Evolutionary conservation across 2,888 invertebrate genomes (phyloP), one percentile per base, ranked within the genome.

Genomic region (Autographa gamma): DNA sequence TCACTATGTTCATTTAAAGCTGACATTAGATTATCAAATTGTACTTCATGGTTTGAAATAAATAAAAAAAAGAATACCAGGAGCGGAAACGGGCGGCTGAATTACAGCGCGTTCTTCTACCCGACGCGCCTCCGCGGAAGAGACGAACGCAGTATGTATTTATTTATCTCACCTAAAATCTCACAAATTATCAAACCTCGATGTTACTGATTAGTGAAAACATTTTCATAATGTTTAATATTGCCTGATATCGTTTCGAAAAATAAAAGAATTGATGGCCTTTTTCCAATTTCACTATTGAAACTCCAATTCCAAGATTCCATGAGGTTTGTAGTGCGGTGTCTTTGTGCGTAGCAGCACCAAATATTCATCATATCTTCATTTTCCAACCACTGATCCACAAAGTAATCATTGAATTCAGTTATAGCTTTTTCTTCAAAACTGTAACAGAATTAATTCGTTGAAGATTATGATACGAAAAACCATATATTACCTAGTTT

Each of bases 101-200:
- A 60, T 59, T 72, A 13, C 61, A 68, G 19, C 68, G 72, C 48
- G 68, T 68, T 48, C 68, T 68, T 7, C 65, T 69, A 31, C 66
- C 73, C 16, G 73, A 69, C 61, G 73, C 73, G 59, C 73, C 73
- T 58, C 73, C 73, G 41, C 60, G 73, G 52, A 73, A 69, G 60
- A 58, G 66, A 63, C 65, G 52, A 60, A 54, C 54, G 59, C 58
- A 41, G 68, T 64, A 60, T 58, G 41, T 62, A 62, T 41, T 62
- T n/a, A n/a, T n/a, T n/a, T n/a, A n/a, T n/a, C n/a, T n/a, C n/a
- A n/a, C n/a, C n/a, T 16, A 32, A 32, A 32, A 32, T 32, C 32
- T 32, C 32, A 32, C 32, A 32, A 6, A 32, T 32, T 32, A 32
- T 32, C 3, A 32, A 32, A 32, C 32, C 32, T 32, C 32, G 32